Evolutionary conservation across 1,140 invertebrate genomes (phyloP).

Genomic region (Plectrocnemia conspersa): DNA sequence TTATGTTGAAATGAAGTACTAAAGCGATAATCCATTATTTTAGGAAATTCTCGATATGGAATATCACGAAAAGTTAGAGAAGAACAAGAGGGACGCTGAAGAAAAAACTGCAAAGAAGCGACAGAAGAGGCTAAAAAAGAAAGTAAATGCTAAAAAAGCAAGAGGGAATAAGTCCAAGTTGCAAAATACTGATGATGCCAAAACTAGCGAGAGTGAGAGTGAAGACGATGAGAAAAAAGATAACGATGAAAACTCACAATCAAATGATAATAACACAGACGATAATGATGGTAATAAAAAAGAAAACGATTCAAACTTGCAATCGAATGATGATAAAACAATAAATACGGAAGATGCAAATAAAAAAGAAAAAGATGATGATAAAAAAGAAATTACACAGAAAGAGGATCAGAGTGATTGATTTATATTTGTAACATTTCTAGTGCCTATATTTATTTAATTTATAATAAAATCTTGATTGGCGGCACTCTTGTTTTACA

Average conservation of each 20-base stretch:
- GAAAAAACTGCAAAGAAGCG: constrained; percentile 80
- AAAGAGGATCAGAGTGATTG: no score
- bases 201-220: neutral
- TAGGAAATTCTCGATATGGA: constrained; percentile 77
- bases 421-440: no score
- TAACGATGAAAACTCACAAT: neutral
- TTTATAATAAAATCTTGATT: no score
- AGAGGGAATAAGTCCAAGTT: neutral
- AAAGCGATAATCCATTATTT: constrained; percentile 33
- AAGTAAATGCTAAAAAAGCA: constrained; percentile 52
- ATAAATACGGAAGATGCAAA: no score
- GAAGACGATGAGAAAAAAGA: neutral
- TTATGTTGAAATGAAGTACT: constrained; percentile 6
- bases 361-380: no score
- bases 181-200: neutral
- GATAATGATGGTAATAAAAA: neutral
- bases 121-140: constrained; percentile 76
- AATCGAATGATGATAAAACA: no score
- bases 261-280: neutral
- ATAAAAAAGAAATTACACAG: no score
- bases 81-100: constrained; percentile 72
- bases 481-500: no score
- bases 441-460: no score
- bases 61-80: constrained; percentile 75
- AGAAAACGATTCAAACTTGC: neutral